These are phyloP conservation scores for Pyrgilauda ruficollis DNA, from an alignment of 2,113 vertebrate genomes.

Conservation along the genomic window DNA sequence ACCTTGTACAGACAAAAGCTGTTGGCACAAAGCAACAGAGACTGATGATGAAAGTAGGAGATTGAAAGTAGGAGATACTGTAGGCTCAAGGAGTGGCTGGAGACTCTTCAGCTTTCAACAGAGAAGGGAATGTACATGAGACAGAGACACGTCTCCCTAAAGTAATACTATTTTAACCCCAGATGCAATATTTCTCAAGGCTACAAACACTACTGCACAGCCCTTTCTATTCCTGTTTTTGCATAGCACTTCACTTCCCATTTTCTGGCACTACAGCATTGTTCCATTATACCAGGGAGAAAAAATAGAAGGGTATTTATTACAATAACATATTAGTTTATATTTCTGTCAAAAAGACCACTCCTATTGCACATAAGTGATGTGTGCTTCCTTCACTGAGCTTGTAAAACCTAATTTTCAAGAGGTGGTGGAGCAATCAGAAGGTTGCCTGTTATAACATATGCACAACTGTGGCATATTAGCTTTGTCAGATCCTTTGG, in stretches of 20 bases:
- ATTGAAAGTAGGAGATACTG: background rate
- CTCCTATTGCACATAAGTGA: background rate
- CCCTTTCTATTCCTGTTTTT: background rate
- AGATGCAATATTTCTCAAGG: background rate
- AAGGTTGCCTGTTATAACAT: background rate
- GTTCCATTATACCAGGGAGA: background rate
- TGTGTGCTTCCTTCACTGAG: background rate
- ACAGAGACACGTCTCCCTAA: background rate
- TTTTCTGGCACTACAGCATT: background rate
- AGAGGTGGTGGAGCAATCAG: background rate
- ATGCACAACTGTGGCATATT: background rate
- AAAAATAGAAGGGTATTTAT: background rate
- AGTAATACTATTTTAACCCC: background rate
- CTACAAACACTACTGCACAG: background rate
- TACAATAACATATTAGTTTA: background rate
- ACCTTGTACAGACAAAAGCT: background rate
- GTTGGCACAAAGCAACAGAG: background rate
- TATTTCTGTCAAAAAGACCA: background rate
- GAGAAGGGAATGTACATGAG: background rate
- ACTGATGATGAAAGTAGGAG: background rate
- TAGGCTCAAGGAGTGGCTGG: background rate
- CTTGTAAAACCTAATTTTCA: background rate
- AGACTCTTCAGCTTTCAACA: background rate
- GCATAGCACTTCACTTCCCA: background rate
- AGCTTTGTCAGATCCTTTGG: background rate